These are phyloP conservation scores for Psephotus haematonotus DNA, from an alignment of 2,113 vertebrate genomes.

Conservation along the genomic window DNA sequence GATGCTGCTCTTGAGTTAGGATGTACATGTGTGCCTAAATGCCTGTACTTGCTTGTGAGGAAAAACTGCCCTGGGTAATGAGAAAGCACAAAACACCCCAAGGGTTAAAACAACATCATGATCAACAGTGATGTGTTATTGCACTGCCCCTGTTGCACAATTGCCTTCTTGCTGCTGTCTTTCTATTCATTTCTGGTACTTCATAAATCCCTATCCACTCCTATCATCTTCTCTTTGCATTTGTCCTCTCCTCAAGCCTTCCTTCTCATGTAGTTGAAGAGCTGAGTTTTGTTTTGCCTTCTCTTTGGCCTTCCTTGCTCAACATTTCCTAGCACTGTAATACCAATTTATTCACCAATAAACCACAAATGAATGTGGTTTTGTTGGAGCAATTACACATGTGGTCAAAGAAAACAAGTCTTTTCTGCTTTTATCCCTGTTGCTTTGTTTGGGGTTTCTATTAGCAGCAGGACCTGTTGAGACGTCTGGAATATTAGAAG, in stretches of 20 bases:
- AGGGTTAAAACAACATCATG: not conserved
- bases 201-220: not conserved
- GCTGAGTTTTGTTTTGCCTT: not conserved
- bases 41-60: not conserved
- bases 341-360: not conserved
- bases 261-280: not conserved
- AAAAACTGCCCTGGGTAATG: not conserved
- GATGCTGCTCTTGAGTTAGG: not conserved
- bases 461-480: not conserved
- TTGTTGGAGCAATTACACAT: not conserved
- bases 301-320: not conserved
- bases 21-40: fast-evolving
- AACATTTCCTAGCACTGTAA: not conserved
- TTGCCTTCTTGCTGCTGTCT: fast-evolving
- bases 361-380: not conserved
- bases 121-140: not conserved
- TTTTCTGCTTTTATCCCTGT: not conserved
- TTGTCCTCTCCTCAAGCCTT: not conserved
- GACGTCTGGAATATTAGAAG: not conserved
- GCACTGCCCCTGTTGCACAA: fast-evolving
- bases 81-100: fast-evolving
- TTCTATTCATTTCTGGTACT: not conserved
- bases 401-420: not conserved
- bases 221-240: not conserved
- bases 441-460: not conserved